phyloP scores from a whole-genome alignment of 2,797 vertebrate genomes.

The Peromyscus melanophrys region DNA sequence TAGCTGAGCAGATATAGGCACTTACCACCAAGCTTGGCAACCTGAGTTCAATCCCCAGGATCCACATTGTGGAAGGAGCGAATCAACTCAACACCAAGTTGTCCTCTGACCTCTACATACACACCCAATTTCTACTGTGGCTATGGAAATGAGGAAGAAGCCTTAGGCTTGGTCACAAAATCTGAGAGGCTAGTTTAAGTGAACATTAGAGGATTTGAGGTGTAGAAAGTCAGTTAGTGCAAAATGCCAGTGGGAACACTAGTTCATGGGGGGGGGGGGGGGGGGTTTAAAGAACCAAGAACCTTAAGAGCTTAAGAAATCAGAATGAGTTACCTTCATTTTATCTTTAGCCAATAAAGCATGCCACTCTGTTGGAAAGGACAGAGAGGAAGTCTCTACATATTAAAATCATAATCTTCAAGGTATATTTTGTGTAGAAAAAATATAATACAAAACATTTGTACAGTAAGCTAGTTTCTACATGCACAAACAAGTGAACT shows the following conservation, averaged over 20 bases:
- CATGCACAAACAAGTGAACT: conserved; percentile 11
- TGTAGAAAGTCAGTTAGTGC: not conserved
- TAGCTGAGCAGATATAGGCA: not conserved
- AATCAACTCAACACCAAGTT: not conserved
- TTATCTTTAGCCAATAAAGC: conserved; percentile 4
- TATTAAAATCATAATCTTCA: conserved; percentile 38
- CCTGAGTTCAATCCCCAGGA: not conserved
- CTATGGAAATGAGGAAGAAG: not conserved
- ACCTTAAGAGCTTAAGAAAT: conserved; percentile 51
- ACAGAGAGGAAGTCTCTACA: not conserved
- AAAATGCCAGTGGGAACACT: conserved; percentile 41
- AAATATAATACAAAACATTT: conserved; percentile 34
- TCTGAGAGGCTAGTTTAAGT: not conserved
- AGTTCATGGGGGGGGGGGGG: conserved; percentile 10
- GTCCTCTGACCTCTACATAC: not conserved
- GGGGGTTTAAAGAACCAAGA: not conserved
- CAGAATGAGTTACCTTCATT: conserved; percentile 23
- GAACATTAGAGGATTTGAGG: conserved; percentile 2
- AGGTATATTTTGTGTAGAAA: conserved; percentile 34
- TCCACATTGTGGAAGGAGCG: not conserved
- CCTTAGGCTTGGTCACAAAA: conserved; percentile 41
- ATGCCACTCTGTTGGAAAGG: not conserved
- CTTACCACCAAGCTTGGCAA: not conserved
- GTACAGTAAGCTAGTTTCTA: conserved; percentile 22
- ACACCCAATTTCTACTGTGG: conserved; percentile 32